phyloP scores from a whole-genome alignment of 2,797 vertebrate species.

The Agapornis canus region DNA sequence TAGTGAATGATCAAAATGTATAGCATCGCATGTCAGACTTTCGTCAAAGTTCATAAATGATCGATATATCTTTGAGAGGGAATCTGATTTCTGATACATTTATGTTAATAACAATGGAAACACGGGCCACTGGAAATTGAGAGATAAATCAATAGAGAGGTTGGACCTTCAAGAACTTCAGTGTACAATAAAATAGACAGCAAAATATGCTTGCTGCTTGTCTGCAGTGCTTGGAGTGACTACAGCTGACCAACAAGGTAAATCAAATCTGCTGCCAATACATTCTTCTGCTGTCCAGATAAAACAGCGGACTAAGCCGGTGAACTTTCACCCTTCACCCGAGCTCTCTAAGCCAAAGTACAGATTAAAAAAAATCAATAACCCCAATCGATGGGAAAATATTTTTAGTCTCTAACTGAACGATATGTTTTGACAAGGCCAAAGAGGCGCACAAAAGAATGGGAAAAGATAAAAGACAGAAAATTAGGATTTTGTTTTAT shows the following conservation, averaged over 20 bases:
- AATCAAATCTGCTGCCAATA: constrained; percentile 86
- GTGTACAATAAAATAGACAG: constrained; percentile 47
- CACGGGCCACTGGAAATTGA: constrained; percentile 63
- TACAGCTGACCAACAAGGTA: constrained; percentile 80
- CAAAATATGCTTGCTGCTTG: constrained; percentile 69
- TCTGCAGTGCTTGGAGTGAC: constrained; percentile 74
- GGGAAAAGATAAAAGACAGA: constrained; percentile 83
- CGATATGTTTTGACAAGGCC: constrained; percentile 85
- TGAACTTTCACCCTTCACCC: constrained; percentile 89
- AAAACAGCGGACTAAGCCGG: constrained; percentile 83
- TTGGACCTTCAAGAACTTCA: constrained; percentile 64
- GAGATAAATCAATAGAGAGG: constrained; percentile 72
- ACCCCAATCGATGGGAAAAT: constrained; percentile 86
- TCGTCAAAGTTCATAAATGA: constrained; percentile 62
- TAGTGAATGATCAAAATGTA: constrained; percentile 15
- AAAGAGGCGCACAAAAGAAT: constrained; percentile 81
- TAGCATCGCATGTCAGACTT: constrained; percentile 5
- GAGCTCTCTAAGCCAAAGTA: constrained; percentile 86
- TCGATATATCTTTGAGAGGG: constrained; percentile 59
- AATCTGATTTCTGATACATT: constrained; percentile 71
- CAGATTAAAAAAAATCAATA: constrained; percentile 91
- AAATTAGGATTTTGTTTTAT: constrained; percentile 85
- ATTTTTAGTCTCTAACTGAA: constrained; percentile 88
- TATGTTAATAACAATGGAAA: constrained; percentile 72
- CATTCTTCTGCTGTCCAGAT: constrained; percentile 83